These are phyloP conservation scores for Indri indri DNA, from an alignment of 2,113 vertebrate species.

Conservation along the genomic window DNA sequence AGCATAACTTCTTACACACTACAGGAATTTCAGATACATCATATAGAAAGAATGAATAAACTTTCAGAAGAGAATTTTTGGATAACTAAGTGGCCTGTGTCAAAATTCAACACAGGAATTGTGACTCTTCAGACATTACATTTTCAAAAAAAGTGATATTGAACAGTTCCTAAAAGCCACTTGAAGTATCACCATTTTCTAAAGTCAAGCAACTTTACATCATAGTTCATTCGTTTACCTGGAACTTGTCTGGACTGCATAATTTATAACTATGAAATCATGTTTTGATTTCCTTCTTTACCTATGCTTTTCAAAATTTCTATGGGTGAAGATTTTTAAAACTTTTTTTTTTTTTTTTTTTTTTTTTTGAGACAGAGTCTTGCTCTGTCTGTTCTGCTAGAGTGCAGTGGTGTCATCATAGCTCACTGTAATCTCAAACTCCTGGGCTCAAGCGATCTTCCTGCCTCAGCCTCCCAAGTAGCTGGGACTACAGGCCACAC, in stretches of 20 bases:
- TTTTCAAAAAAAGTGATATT: neutral
- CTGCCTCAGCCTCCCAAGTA: too few species aligned
- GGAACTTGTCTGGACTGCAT: neutral
- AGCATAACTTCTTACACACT: neutral
- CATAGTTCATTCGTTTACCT: neutral
- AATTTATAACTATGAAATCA: neutral
- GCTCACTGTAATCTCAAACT: too few species aligned
- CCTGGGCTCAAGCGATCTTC: too few species aligned
- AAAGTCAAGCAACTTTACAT: neutral
- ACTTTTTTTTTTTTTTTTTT: neutral
- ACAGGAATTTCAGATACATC: neutral
- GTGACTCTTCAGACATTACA: neutral
- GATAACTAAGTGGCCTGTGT: neutral
- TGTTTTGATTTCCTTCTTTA: neutral
- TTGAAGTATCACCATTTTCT: neutral
- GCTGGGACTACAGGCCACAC: too few species aligned
- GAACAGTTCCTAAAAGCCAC: neutral
- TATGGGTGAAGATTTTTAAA: neutral
- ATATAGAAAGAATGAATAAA: neutral
- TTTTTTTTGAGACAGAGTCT: too few species aligned
- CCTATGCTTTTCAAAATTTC: neutral
- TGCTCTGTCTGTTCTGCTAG: too few species aligned
- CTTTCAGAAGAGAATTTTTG: neutral
- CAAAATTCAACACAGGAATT: neutral
- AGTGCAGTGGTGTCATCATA: too few species aligned